A percentile compares a stretch with the other conserved stretches of the same genome.
phyloP scores from a whole-genome alignment of 2,888 invertebrate genomes.

The Caenorhabditis becei region DNA sequence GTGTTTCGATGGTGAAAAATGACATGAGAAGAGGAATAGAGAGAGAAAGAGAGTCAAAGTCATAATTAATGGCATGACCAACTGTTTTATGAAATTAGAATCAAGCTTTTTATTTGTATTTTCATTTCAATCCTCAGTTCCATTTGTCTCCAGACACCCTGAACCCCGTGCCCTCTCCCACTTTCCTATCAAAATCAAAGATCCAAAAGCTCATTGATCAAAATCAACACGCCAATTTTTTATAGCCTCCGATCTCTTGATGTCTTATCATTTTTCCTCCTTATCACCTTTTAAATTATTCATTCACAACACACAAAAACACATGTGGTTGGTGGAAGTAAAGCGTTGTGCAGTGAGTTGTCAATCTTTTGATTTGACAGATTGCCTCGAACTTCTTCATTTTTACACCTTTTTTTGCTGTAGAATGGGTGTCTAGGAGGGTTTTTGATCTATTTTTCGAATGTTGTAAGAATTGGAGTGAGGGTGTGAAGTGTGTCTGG shows the following conservation, averaged over 20 bases:
- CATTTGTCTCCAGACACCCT: too few species aligned
- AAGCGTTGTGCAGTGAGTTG: conserved; percentile 25
- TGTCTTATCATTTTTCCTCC: background rate
- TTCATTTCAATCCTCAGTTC: too few species aligned
- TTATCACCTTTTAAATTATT: background rate
- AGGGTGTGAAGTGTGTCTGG: background rate
- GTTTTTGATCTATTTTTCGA: background rate
- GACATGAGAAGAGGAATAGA: background rate
- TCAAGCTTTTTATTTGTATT: background rate
- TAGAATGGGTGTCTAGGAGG: conserved; percentile 8
- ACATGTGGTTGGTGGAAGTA: conserved; percentile 29
- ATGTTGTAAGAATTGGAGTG: background rate
- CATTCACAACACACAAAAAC: background rate
- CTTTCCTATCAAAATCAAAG: too few species aligned
- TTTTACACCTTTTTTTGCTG: conserved; percentile 31
- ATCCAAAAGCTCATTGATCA: background rate
- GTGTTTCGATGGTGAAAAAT: conserved; percentile 30
- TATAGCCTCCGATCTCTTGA: too few species aligned
- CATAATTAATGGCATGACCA: background rate
- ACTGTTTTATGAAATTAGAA: background rate
- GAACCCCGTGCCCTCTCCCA: too few species aligned
- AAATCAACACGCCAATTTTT: too few species aligned
- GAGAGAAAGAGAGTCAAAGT: background rate
- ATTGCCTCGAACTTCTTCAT: conserved; percentile 39
- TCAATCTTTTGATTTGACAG: conserved; percentile 44